Evolutionary conservation across 1,140 invertebrate genomes (phyloP).

Genomic region (Trichonephila clavata): DNA sequence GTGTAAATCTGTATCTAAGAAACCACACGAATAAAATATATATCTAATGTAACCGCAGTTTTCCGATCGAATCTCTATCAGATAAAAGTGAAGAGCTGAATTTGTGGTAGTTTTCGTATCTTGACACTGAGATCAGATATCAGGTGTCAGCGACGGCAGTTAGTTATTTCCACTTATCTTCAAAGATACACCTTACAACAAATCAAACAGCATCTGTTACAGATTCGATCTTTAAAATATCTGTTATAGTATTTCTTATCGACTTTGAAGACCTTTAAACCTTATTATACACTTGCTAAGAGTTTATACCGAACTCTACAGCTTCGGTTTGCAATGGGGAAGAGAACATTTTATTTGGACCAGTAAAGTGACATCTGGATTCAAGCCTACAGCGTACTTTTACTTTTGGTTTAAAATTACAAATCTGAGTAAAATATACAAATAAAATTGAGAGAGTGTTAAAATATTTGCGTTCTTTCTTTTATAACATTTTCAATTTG

Average conservation of each 20-base stretch:
- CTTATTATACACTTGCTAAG: constrained; percentile 48
- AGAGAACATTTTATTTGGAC: not conserved
- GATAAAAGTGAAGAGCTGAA: constrained; percentile 45
- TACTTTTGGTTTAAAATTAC: not conserved
- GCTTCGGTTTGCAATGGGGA: not conserved
- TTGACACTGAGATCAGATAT: constrained; percentile 42
- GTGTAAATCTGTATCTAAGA: not conserved
- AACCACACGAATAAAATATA: not conserved
- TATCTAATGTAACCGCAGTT: not conserved
- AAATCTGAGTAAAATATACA: not conserved
- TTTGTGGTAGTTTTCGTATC: constrained; percentile 11
- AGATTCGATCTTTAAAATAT: constrained; percentile 9
- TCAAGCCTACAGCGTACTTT: not conserved
- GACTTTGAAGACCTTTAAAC: constrained; percentile 40
- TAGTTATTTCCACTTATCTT: constrained; percentile 42
- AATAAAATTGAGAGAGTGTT: not conserved
- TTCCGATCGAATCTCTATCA: not conserved
- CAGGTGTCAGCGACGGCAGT: constrained; percentile 38
- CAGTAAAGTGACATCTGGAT: not conserved
- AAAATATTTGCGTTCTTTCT: no score
- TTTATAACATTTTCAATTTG: no score
- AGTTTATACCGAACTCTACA: not conserved
- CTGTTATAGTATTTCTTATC: not conserved
- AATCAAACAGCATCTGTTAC: constrained; percentile 68
- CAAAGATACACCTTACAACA: constrained; percentile 31